Evolutionary conservation across 2,888 invertebrate genomes (phyloP), one percentile per base, ranked within the genome.

Genomic region (Plebejus anna): DNA sequence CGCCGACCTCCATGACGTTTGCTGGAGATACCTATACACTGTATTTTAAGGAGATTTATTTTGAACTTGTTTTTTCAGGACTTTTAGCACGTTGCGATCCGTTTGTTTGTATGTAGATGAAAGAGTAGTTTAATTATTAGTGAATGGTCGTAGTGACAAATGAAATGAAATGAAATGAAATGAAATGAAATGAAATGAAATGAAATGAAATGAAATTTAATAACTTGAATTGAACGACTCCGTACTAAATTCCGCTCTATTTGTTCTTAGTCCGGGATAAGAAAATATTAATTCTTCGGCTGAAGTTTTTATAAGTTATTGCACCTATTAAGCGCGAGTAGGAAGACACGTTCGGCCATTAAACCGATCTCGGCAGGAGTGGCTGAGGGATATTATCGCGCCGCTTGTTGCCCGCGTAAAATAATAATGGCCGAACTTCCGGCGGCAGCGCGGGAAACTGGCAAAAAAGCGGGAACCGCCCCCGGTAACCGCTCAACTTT

Each of bases 341-440:
- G 89, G 90, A 90, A 91, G 92, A 93, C 92, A 92, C 92, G 93
- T 92, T 89, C 89, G 80, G 85, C 90, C 89, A 91, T 92, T 92
- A 92, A 89, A 87, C 86, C 84, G 86, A 86, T 88, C 88, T 87
- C 82, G 84, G 86, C 86, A 85, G 85, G 85, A 85, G 79, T 79
- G 85, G 85, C 88, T 87, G 89, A 86, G 84, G 91, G 89, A 91
- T 94, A 94, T 94, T 94, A 94, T 94, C 94, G 94, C 94, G 87
- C 94, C 92, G 94, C 94, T 94, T 94, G 94, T 94, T 92, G 90
- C 89, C 92, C 92, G 94, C 94, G 93, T 94, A 93, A 94, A 94
- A 94, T 94, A 94, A 94, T 94, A 94, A 94, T 94, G 94, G 92
- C 87, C 88, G 89, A 94, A 94, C 92, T 94, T 94, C 94, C 92